Evolutionary conservation across 2,797 vertebrate species (phyloP).

Genomic region (Darevskia nairensis): DNA sequence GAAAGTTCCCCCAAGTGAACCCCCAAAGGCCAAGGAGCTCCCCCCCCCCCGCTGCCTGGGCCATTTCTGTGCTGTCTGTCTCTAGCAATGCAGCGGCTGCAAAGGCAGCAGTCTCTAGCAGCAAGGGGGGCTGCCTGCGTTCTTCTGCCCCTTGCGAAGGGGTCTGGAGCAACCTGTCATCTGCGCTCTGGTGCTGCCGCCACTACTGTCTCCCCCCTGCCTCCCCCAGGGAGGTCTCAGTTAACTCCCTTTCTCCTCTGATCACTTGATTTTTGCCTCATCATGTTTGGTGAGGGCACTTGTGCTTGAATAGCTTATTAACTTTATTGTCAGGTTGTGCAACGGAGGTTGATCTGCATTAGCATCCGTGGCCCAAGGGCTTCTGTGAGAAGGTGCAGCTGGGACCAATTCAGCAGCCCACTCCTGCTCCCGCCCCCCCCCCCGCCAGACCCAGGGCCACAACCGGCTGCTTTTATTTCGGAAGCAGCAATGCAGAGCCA

Average conservation of each 20-base stretch:
- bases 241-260: conserved; percentile 10
- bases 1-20: neutral
- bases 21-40: neutral
- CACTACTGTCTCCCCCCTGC: neutral
- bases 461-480: neutral
- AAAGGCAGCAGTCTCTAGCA: too few species aligned
- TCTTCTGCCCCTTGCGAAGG: neutral
- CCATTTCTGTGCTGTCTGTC: too few species aligned
- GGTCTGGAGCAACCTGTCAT: neutral
- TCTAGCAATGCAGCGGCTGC: neutral
- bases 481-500: neutral
- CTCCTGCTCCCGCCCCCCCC: neutral
- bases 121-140: too few species aligned
- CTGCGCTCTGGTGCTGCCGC: neutral
- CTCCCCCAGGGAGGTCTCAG: neutral
- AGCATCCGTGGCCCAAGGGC: conserved; percentile 29
- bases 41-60: too few species aligned
- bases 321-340: conserved; percentile 38
- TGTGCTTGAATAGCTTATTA: conserved; percentile 46
- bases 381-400: conserved; percentile 42
- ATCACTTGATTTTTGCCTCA: conserved; percentile 26
- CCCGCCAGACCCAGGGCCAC: neutral
- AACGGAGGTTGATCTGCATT: conserved; percentile 14
- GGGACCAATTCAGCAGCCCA: conserved; percentile 27
- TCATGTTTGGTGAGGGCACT: conserved; percentile 5